Evolutionary conservation across 1,140 invertebrate genomes (phyloP), one percentile per base, ranked within the genome.

Genomic region (Pemphigus obesinymphae): DNA sequence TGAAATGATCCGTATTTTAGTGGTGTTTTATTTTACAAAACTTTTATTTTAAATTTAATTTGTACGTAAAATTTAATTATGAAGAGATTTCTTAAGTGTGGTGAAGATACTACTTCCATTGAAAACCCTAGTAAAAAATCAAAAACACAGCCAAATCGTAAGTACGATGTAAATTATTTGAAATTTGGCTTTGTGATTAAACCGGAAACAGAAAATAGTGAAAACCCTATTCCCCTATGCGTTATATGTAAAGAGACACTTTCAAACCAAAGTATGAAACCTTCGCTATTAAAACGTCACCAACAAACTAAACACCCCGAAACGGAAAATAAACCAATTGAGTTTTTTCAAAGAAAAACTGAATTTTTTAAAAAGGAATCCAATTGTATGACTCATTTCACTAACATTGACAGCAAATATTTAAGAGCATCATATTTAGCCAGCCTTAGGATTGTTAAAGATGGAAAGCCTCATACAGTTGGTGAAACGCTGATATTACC

Each of bases 401-500:
- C 61, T 31, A 63, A 63, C 20, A 20, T 10, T 68, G 40, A 68
- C 66, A 43, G 23, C 10, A 43, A 45, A 43, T 23, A 40, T 45
- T 45, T 73, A 31, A 26, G 2, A 50, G 70, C n/a, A 26, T 45
- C 40, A 73, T 45, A 45, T 45, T 45, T 40, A 43, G 80, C 61
- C 26, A 61, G n/a, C 58, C 43, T 82, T 34, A 29, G 13, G 31
- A 81, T 61, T 58, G 29, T 63, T 31, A 55, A 81, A 81, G 55
- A 81, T 34, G 26, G 48, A n/a, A n/a, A 61, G n/a, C 58, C 43
- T 82, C n/a, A 29, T 83, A 86, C 85, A 80, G 86, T 86, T 84
- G 85, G 85, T 83, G 85, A 87, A 82, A 75, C 86, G 61, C 83
- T 86, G 82, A 85, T 87, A 85, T 81, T 87, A 84, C 85, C 85